Conservation (phyloP, 2,888 invertebrate genomes). For the Rapana venosa region DNA sequence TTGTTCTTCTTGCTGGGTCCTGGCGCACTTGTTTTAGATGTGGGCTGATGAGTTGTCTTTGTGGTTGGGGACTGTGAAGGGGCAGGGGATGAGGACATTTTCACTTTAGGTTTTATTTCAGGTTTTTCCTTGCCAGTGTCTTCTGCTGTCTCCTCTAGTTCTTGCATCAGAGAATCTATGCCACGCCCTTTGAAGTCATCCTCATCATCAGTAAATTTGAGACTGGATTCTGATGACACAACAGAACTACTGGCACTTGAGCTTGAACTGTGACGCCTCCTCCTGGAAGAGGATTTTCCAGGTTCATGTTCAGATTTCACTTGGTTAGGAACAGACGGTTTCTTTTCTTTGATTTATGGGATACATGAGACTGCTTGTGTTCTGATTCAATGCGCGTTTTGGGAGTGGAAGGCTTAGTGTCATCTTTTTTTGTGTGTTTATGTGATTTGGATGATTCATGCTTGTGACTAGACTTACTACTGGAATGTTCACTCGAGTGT, state of each 20-base stretch:
- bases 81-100: neutral
- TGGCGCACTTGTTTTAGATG: neutral
- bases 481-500: slow-evolving; percentile 45
- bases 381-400: slow-evolving; percentile 39
- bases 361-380: slow-evolving; percentile 17
- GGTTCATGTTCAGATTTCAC: neutral
- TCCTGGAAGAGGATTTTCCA: neutral
- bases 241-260: slow-evolving; percentile 22
- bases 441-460: slow-evolving; percentile 45
- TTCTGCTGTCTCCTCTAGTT: neutral
- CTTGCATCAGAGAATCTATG: slow-evolving; percentile 29
- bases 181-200: slow-evolving; percentile 6
- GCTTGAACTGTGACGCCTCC: neutral
- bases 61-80: slow-evolving; percentile 4
- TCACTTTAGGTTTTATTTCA: slow-evolving; percentile 8
- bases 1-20: neutral
- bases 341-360: slow-evolving; percentile 14
- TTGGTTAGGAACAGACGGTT: neutral
- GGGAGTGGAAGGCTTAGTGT: slow-evolving; percentile 8
- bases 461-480: slow-evolving; percentile 45
- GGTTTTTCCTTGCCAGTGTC: slow-evolving; percentile 7
- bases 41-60: neutral
- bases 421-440: slow-evolving; percentile 13
- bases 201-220: slow-evolving; percentile 36
- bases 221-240: slow-evolving; percentile 38